Conservation (phyloP, 2,797 vertebrate genomes). For the Mus caroli region DNA sequence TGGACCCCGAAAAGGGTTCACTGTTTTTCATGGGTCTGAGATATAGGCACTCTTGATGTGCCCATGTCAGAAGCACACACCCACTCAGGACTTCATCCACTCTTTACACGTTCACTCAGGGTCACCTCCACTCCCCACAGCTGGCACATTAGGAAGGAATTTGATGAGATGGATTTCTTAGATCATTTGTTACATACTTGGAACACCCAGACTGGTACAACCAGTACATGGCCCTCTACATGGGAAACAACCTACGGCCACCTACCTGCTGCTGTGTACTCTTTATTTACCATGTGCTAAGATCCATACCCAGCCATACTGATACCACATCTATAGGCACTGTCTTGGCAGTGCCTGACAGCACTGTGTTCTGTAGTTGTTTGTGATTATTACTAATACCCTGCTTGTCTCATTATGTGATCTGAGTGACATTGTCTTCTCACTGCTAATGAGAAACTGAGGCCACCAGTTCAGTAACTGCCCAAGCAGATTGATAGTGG, state of each 20-base stretch:
- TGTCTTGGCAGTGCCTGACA: neutral
- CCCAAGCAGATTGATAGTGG: neutral
- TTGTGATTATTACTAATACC: neutral
- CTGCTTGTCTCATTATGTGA: neutral
- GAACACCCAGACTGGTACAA: neutral
- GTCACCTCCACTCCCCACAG: no score
- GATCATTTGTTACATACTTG: neutral
- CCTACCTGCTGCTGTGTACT: neutral
- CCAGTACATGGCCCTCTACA: neutral
- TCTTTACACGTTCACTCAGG: no score
- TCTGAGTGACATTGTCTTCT: neutral
- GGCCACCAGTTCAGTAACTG: neutral
- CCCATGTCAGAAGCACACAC: neutral
- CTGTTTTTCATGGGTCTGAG: neutral
- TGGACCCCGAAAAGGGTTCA: neutral
- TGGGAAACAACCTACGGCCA: neutral
- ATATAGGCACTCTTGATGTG: neutral
- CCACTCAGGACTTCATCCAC: neutral
- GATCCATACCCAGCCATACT: neutral
- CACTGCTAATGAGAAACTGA: conserved; percentile 11
- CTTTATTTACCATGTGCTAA: neutral
- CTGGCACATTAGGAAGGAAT: neutral
- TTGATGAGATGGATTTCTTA: neutral
- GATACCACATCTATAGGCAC: neutral
- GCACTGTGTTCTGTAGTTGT: neutral